Base-by-base conservation (phyloP, 2,113 vertebrate genomes). In the Oryzias woworae region DNA sequence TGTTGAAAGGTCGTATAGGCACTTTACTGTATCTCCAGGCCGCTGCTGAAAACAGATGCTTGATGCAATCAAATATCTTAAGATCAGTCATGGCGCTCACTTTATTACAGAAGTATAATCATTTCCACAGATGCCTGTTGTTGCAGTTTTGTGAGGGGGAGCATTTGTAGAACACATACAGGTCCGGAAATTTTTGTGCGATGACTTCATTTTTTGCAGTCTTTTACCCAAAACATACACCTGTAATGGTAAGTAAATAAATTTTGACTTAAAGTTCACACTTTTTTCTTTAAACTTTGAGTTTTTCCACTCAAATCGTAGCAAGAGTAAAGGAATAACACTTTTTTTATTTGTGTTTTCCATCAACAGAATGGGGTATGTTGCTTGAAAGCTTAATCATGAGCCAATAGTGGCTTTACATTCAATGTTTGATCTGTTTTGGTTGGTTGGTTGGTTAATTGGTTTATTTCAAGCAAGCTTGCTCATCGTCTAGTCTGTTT, bases 81-180 rank as follows among this genome's bases (percentile, higher is more conserved):
- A 78, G 76, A 49, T 69, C 70, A 55, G 71, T 69, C 78, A 52
- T 14, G 50, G 66, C 74, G 74, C 64, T 58, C 62, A 47, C 78
- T 84, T 66, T 62, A 77, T 63, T 75, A 56, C 66, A 41, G 51
- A 13, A 41, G 44, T 17, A 14, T 74, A 65, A 90, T 76, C 28
- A 59, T 66, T 90, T 89, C 77, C 48, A 43, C 91, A 90, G 87
- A 87, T 82, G 75, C 63, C 67, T 63, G 57, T 70, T 69, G 62
- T 58, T 66, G 53, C 69, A 77, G 61, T 62, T 70, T 70, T 65
- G 66, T 47, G 71, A 22, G 54, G 61, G 58, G 67, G 68, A 78
- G 48, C 57, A 73, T 69, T 55, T 68, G 71, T 77, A 77, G 75
- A 71, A 82, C 67, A 68, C 70, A 70, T 22, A 28, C 26, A 50